Percentiles rank a stretch among this genome's conserved stretches.
Conservation (phyloP, 2,888 invertebrate species). For the Drosophila gaucha region DNA sequence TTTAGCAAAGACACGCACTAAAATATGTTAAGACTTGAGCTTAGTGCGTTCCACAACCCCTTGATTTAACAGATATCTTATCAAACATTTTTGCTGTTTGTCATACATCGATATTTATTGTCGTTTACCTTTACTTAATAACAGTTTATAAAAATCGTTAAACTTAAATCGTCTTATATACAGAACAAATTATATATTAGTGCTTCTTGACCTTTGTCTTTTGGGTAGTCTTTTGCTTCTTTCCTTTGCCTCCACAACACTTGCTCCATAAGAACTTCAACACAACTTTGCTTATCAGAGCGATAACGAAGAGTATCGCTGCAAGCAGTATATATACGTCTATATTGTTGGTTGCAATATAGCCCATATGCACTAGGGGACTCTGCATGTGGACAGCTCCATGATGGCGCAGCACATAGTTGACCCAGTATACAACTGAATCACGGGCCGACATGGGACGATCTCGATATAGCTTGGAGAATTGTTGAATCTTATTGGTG, state of each 20-base stretch:
- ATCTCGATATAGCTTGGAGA: constrained; percentile 86
- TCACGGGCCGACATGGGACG: constrained; percentile 86
- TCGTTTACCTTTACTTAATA: constrained; percentile 1
- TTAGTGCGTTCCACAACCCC: constrained; percentile 11
- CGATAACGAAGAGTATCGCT: constrained; percentile 33
- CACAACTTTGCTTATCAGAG: constrained; percentile 38
- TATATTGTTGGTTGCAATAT: constrained; percentile 85
- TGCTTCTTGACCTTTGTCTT: constrained; percentile 66
- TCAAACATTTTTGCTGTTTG: not conserved
- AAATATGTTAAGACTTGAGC: not conserved
- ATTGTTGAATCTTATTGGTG: constrained; percentile 78
- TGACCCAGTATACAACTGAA: constrained; percentile 86
- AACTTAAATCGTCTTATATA: constrained; percentile 12
- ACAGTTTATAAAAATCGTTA: constrained; percentile 12
- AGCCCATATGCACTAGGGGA: constrained; percentile 85
- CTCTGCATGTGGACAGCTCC: constrained; percentile 86
- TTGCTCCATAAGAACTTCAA: constrained; percentile 55
- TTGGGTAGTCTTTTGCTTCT: constrained; percentile 43
- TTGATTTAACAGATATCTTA: not conserved
- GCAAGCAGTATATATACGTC: constrained; percentile 83
- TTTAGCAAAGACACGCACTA: constrained; percentile 6
- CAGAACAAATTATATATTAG: constrained; percentile 21
- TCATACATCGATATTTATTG: constrained; percentile 7
- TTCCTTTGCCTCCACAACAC: constrained; percentile 40
- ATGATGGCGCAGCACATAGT: constrained; percentile 86